Evolutionary conservation across 2,113 vertebrate genomes (phyloP), one percentile per base, ranked within the genome.

Genomic region (Balaenoptera acutorostrata): DNA sequence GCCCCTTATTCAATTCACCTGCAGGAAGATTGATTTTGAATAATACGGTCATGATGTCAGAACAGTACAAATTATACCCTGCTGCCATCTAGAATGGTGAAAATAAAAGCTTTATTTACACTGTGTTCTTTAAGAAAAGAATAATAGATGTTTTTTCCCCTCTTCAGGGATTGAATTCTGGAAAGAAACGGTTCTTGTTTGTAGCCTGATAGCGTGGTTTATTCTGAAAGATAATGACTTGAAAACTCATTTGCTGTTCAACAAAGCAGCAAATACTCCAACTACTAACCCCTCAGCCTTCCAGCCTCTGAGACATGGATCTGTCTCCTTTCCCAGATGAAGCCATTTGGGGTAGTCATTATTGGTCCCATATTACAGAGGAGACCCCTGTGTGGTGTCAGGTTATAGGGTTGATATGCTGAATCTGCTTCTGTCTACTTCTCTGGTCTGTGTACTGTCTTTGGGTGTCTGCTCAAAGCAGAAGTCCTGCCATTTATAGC

Each of bases 21-120:
- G 52, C 39, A 97, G 82, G 88, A 97, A 96, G 93, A 98, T 94
- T 96, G 88, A 98, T 97, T 98, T 98, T 98, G 90, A 98, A 98
- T 98, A 98, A 98, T 97, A 97, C 0, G 2, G 94, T 97, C 96
- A 95, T 98, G 96, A 98, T 98, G 97, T 98, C 98, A 98, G 98
- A 98, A 93, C 71, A 97, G 97, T 97, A 88, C 96, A 97, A 98
- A 98, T 98, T 98, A 98, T 97, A 97, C 78, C 84, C 92, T 97
- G 41, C 90, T 98, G 9, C 97, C 98, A 98, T 98, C 97, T 98
- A 97, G 95, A 98, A 98, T 97, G 93, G 96, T 98, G 94, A 97
- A 98, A 98, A 98, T 98, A 98, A 97, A 98, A 98, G 74, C 95
- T 96, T 98, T 98, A 98, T 98, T 98, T 98, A 98, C 74, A 97